phyloP scores from a whole-genome alignment of 2,888 invertebrate species.

The Sceliomorpha sp. region DNA sequence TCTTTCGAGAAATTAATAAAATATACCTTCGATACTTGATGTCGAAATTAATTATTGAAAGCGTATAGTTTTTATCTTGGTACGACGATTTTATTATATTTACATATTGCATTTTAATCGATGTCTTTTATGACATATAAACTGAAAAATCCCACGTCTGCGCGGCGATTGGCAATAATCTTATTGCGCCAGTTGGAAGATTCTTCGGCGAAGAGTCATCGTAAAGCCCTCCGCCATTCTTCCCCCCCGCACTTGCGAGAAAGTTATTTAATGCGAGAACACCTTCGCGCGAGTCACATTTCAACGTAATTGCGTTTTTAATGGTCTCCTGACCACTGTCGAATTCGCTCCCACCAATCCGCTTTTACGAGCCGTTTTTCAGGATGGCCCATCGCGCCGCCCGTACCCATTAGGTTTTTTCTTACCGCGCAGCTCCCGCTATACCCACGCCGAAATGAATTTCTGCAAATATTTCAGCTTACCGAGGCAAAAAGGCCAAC shows the following conservation, averaged over 20 bases:
- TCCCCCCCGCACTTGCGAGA: slow-evolving; percentile 23
- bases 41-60: too few species aligned
- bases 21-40: too few species aligned
- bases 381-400: slow-evolving; percentile 39
- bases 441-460: slow-evolving; percentile 43
- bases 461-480: slow-evolving; percentile 45
- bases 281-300: slow-evolving; percentile 65
- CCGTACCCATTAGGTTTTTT: slow-evolving; percentile 47
- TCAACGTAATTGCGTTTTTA: slow-evolving; percentile 74
- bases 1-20: too few species aligned
- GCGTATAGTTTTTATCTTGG: too few species aligned
- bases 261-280: slow-evolving; percentile 52
- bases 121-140: too few species aligned
- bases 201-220: slow-evolving; percentile 4
- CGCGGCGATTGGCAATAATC: too few species aligned
- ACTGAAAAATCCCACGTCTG: too few species aligned
- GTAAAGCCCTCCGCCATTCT: too few species aligned
- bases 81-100: too few species aligned
- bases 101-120: too few species aligned
- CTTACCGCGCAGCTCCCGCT: not conserved
- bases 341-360: slow-evolving; percentile 67
- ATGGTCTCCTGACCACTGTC: slow-evolving; percentile 67
- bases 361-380: slow-evolving; percentile 66
- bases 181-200: too few species aligned
- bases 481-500: slow-evolving; percentile 28